These are phyloP conservation scores for Bemisia tabaci DNA, from an alignment of 1,140 invertebrate species.

Conservation along the genomic window DNA sequence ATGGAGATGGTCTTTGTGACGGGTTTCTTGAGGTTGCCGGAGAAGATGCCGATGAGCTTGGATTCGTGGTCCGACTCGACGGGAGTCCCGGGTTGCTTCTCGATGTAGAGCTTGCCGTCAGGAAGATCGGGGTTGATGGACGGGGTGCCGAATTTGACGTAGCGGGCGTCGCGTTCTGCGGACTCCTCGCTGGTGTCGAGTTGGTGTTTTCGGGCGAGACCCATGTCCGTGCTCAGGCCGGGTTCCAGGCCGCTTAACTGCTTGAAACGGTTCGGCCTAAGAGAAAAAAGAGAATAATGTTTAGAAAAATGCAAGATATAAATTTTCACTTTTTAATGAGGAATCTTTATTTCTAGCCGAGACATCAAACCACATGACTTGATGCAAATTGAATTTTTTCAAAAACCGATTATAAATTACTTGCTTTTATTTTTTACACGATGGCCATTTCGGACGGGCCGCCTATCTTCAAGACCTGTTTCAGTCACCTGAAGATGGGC, in stretches of 20 bases:
- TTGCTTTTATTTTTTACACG: too few relatives aligned
- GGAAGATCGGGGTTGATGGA: neutral
- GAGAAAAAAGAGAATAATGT: too few relatives aligned
- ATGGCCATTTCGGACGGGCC: too few relatives aligned
- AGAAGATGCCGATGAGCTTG: slow-evolving; percentile 1
- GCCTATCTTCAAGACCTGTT: too few relatives aligned
- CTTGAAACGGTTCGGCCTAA: neutral
- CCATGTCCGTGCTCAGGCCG: neutral
- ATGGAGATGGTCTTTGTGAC: slow-evolving; percentile 23
- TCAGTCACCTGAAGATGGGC: too few relatives aligned
- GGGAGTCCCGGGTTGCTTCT: neutral
- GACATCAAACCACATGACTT: too few relatives aligned
- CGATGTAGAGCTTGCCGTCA: neutral
- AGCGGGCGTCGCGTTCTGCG: neutral
- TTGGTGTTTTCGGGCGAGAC: neutral
- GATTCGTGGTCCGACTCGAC: neutral
- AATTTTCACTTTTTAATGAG: too few relatives aligned
- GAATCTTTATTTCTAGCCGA: too few relatives aligned
- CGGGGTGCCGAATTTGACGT: slow-evolving; percentile 3
- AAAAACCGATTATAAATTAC: too few relatives aligned
- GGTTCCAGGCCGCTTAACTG: neutral
- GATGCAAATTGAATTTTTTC: too few relatives aligned
- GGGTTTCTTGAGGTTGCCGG: slow-evolving; percentile 3
- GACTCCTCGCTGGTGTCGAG: neutral
- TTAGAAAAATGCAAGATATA: too few relatives aligned